Base-by-base conservation (phyloP, 2,888 invertebrate species). In the Nomada goodeniana region DNA sequence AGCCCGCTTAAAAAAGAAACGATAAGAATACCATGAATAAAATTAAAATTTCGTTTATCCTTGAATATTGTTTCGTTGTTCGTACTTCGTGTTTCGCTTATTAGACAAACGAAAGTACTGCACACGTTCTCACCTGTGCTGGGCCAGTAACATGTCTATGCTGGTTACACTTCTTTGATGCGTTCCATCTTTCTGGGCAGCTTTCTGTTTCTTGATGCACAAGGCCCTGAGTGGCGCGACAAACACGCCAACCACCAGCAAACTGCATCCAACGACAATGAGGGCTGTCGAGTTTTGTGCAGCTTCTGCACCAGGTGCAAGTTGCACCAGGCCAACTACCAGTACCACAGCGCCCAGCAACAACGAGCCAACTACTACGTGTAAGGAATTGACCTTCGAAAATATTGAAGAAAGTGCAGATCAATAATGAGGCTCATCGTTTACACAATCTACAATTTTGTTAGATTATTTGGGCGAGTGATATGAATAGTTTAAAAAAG, bases 261-360 rank as follows among this genome's bases (percentile, higher is more conserved):
- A 95, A 55, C 95, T 95, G 2, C 95, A 95, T 3, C 97, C 97
- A 0, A 96, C 95, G 13, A 96, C 96, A 94, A 97, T 95, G 87
- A 96, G 95, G 86, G 96, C 95, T 92, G 96, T 96, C 75, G 96
- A 96, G 91, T 97, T 96, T 91, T 96, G 96, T 0, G 96, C 96
- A 18, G 96, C 96, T 91, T 97, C 97, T 0, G 97, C 97, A 18
- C 96, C 96, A 1, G 97, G 97, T 15, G 96, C 96, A 87, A 97
- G 94, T 93, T 97, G 97, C 83, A 97, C 97, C 92, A 97, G 94
- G 42, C 97, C 97, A 87, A 97, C 97, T 82, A 97, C 96, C 90
- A 97, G 94, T 82, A 96, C 95, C 89, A 97, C 96, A 85, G 96
- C 96, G 72, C 97, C 97, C 79, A 97, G 94, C 65, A 97, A 95